Evolutionary conservation across 2,797 vertebrate species (phyloP).

Genomic region (Sebastes wilsoni): DNA sequence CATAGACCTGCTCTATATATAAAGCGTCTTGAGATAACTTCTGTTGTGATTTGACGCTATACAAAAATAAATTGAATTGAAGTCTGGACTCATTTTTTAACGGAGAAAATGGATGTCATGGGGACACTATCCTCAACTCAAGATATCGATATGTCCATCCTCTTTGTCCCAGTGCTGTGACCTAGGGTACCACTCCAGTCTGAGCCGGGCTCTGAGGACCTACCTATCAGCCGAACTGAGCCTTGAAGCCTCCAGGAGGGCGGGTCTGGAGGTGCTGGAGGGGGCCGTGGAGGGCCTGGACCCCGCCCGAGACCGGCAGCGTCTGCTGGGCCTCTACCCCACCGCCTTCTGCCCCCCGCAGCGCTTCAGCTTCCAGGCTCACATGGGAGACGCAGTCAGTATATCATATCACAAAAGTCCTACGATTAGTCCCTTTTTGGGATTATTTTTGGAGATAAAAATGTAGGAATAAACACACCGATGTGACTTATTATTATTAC

Average conservation of each 20-base stretch:
- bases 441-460: not conserved
- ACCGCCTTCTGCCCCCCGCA: conserved; percentile 95
- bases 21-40: no score
- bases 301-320: conserved; percentile 92
- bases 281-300: conserved; percentile 96
- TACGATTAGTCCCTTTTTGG: no score
- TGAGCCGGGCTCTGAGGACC: conserved; percentile 93
- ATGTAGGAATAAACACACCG: not conserved
- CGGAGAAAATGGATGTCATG: no score
- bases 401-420: not conserved
- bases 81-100: no score
- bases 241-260: conserved; percentile 94
- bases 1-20: no score
- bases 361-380: conserved; percentile 94
- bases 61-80: no score
- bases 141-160: no score
- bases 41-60: no score
- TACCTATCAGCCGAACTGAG: conserved; percentile 97
- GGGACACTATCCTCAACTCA: no score
- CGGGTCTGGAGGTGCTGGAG: conserved; percentile 95
- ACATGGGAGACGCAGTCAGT: conserved; percentile 96
- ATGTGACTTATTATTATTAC: not conserved
- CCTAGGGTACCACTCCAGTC: conserved; percentile 96
- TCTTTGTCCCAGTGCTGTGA: conserved; percentile 90
- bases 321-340: conserved; percentile 96